Base-by-base conservation (phyloP, 1,140 invertebrate species). In the Mercenaria mercenaria region DNA sequence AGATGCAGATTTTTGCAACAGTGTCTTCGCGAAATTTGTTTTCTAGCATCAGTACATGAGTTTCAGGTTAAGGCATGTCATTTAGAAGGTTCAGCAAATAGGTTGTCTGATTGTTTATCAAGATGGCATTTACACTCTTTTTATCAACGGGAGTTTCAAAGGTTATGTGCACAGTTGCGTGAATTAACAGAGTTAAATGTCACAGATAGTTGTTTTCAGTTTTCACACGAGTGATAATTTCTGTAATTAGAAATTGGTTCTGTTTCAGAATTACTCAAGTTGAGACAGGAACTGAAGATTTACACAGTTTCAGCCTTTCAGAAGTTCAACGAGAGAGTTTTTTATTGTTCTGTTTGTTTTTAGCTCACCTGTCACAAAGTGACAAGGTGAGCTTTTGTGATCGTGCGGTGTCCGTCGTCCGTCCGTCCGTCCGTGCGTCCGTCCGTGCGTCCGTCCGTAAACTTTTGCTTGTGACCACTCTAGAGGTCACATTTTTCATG, bases 101-200 rank as follows among this genome's bases (percentile, higher is more conserved):
- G 79, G 6, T 11, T 81, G 13, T 41, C 87, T 0, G 87, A 89
- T 41, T 81, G 26, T 74, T 74, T 89, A 50, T 74, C 61, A 37
- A 72, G 87, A 74, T 89, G 79, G 79, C 67, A 72, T 72, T n/a
- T 72, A 23, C 34, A 72, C 39, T 4, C 67, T 15, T 11, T 1
- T 4, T 72, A 32, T 39, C 1, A 23, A 20, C 1, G 6, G 2
- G 10, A 72, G 4, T 39, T 72, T 72, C 39, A 20, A 23, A 39
- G 15, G 3, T 26, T 4, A 20, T 13, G 15, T n/a, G 4, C 11
- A 32, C 34, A 72, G 2, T 4, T 32, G 3, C 29, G 15, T 39
- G 1, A 15, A 39, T n/a, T 39, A 23, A 20, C 0, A 3, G 37
- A 39, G 29, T 39, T 39, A 3, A 6, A 20, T 15, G 67, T 72